Conservation (phyloP, 35 echinoderm and acorn worm species). For the Anneissia japonica region DNA sequence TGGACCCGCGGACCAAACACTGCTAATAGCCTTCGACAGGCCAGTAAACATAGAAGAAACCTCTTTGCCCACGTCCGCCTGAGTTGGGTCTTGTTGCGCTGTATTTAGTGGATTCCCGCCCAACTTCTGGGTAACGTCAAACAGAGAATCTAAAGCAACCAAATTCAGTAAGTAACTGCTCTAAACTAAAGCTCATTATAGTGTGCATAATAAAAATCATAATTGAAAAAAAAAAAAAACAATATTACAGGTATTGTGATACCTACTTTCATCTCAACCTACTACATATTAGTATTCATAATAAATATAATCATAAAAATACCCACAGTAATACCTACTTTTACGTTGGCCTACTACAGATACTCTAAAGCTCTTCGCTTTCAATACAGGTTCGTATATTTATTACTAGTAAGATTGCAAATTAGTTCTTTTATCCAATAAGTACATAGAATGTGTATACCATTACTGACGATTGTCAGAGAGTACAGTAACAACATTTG, state of each 20-base stretch:
- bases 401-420: too few species aligned
- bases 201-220: neutral
- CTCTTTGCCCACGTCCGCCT: neutral
- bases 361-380: neutral
- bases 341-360: neutral
- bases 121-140: neutral
- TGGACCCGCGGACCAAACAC: neutral
- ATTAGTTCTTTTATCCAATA: too few species aligned
- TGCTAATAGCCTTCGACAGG: neutral
- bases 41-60: conserved; percentile 1
- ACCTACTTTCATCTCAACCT: neutral
- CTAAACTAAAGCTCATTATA: neutral
- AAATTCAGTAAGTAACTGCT: neutral
- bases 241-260: neutral
- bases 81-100: neutral
- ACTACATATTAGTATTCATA: neutral
- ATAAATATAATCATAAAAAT: too few species aligned
- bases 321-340: neutral
- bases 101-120: neutral
- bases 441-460: too few species aligned
- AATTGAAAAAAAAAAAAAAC: neutral
- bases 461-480: too few species aligned
- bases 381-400: too few species aligned
- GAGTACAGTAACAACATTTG: too few species aligned
- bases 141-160: neutral